Percentiles rank a stretch among this genome's conserved stretches.
Evolutionary conservation across 2,888 invertebrate genomes (phyloP).

Genomic region (Fragum sueziense): DNA sequence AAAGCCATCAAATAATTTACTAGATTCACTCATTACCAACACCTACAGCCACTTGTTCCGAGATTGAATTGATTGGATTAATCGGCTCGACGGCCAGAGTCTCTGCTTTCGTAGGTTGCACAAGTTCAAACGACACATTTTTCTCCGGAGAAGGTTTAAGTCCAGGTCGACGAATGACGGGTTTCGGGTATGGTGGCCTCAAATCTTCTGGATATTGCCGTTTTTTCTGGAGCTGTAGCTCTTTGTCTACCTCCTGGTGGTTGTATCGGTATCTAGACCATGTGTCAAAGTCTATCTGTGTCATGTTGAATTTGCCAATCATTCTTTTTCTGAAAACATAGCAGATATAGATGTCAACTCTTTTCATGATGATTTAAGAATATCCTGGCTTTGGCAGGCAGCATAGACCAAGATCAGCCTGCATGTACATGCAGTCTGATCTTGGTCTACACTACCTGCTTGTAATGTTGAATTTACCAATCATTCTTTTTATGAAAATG

Average conservation of each 20-base stretch:
- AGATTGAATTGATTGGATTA: background rate
- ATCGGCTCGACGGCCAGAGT: constrained; percentile 2
- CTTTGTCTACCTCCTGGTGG: constrained; percentile 64
- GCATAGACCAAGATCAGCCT: too few species aligned
- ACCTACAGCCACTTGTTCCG: constrained; percentile 5
- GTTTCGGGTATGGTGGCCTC: constrained; percentile 68
- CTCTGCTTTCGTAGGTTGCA: background rate
- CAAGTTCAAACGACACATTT: constrained; percentile 13
- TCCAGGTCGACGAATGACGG: constrained; percentile 27
- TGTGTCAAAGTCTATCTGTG: constrained; percentile 67
- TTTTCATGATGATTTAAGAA: too few species aligned
- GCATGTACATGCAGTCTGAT: too few species aligned
- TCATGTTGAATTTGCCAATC: constrained; percentile 67
- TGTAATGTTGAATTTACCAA: too few species aligned
- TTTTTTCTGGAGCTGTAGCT: constrained; percentile 73
- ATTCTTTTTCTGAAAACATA: constrained; percentile 69
- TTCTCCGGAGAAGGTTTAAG: constrained; percentile 22
- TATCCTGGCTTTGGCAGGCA: too few species aligned
- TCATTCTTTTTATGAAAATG: too few species aligned
- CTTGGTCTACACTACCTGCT: too few species aligned
- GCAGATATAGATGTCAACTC: too few species aligned
- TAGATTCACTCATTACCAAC: constrained; percentile 7
- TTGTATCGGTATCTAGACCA: constrained; percentile 67
- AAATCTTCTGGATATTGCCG: constrained; percentile 68
- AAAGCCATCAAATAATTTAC: too few species aligned